Evolutionary conservation across 2,113 vertebrate genomes (phyloP).

Genomic region (Corynorhinus townsendii): DNA sequence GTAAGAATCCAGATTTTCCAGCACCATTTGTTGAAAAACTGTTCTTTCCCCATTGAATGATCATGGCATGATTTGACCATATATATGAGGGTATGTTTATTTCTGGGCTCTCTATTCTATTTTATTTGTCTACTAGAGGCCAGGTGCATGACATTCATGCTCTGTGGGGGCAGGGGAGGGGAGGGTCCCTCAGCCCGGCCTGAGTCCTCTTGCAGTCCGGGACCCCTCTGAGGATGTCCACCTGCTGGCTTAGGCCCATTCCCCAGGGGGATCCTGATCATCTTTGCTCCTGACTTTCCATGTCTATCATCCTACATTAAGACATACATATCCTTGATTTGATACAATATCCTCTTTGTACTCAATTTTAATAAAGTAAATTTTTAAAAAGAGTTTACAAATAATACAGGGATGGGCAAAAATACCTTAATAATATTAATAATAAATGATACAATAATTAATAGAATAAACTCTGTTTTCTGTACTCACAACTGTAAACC

Average conservation of each 20-base stretch:
- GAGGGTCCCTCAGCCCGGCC: too few species aligned
- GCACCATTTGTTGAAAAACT: too few species aligned
- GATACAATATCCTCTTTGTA: not conserved
- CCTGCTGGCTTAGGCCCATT: too few species aligned
- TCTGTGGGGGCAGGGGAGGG: too few species aligned
- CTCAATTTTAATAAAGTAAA: not conserved
- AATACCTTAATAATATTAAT: not conserved
- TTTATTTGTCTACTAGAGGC: too few species aligned
- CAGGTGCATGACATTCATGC: too few species aligned
- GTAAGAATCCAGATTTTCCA: too few species aligned
- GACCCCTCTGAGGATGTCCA: too few species aligned
- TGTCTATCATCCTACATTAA: not conserved
- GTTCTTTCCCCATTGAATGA: too few species aligned
- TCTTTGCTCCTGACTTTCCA: not conserved
- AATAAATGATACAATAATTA: not conserved
- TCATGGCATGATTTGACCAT: too few species aligned
- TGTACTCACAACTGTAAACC: not conserved
- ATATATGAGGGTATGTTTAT: too few species aligned
- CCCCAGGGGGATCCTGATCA: rapidly evolving
- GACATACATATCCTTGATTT: not conserved
- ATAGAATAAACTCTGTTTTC: not conserved
- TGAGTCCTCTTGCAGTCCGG: rapidly evolving
- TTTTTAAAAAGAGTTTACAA: not conserved
- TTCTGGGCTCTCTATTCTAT: too few species aligned
- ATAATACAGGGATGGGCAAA: not conserved